Evolutionary conservation across 2,888 invertebrate species (phyloP).

Genomic region (Caenorhabditis panamensis): DNA sequence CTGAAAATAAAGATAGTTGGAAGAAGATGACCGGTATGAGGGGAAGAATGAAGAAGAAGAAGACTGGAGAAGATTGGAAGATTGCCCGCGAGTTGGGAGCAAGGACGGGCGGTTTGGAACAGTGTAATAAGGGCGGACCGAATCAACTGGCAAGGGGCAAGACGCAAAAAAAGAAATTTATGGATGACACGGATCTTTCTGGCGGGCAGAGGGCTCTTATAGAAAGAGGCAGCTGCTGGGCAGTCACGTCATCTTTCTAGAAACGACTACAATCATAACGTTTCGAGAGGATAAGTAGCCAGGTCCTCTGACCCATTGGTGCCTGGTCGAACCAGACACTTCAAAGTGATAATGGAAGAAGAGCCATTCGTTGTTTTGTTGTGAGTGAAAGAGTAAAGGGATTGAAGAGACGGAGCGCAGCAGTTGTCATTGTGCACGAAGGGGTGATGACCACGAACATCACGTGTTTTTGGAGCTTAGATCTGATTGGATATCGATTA

Average conservation of each 20-base stretch:
- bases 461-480: constrained; percentile 33
- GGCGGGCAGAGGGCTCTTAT: constrained; percentile 1
- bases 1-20: constrained; percentile 27
- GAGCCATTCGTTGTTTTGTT: constrained; percentile 19
- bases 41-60: constrained; percentile 7
- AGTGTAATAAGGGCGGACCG: constrained; percentile 16
- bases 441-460: constrained; percentile 52
- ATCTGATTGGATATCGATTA: constrained; percentile 10
- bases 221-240: constrained; percentile 9
- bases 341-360: not conserved
- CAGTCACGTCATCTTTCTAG: not conserved
- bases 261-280: not conserved
- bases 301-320: not conserved
- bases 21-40: not conserved
- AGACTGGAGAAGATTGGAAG: no score
- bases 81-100: constrained; percentile 2
- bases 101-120: constrained; percentile 24
- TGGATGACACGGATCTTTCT: constrained; percentile 7
- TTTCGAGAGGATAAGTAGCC: not conserved
- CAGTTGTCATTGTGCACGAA: constrained; percentile 19
- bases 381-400: constrained; percentile 9
- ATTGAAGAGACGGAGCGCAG: constrained; percentile 27
- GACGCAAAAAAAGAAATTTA: constrained; percentile 20
- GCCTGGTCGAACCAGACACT: constrained; percentile 22
- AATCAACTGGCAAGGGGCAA: not conserved